Base-by-base conservation (phyloP, 2,888 invertebrate genomes). In the Parnassius glacialis region DNA sequence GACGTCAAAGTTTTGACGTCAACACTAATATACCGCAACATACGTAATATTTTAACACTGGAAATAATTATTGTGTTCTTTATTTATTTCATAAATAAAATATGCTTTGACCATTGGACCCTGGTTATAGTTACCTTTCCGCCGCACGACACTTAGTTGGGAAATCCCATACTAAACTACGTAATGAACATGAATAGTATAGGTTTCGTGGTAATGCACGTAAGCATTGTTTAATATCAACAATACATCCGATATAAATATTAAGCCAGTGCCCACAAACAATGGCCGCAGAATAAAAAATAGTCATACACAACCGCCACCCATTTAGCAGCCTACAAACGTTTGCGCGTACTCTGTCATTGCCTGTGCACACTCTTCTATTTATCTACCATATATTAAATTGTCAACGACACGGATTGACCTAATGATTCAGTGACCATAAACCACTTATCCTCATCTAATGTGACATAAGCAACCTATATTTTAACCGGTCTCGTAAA, bases 401-500 rank as follows among this genome's bases (percentile, higher is more conserved):
- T 89, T 87, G 88, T 86, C 86, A 87, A 86, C 84, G 85, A 83
- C 83, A 80, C 74, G 74, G 76, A 81, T 87, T 87, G 88, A 88
- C 88, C 88, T 81, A 90, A 87, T 90, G 90, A 90, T 84, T 90
- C 88, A 90, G 77, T 85, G 80, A 81, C 85, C 85, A 85, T 84
- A 86, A 83, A 80, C 81, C 78, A 75, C 75, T 88, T 90, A 87
- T 89, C 88, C 88, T 87, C 74, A 71, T 80, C 73, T 85, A 87
- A 89, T 85, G 87, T 84, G 82, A 87, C 75, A 77, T 72, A 73
- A 74, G 75, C 80, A 75, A 73, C 48, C 52, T 64, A 64, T 67
- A 63, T 58, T 55, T 65, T 65, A 67, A 70, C 67, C 67, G 67
- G 65, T 45, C 64, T 65, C 61, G 58, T 61, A 62, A 62, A 62